These are phyloP conservation scores for Rafetus swinhoei DNA, from an alignment of 2,113 vertebrate genomes.

Conservation along the genomic window DNA sequence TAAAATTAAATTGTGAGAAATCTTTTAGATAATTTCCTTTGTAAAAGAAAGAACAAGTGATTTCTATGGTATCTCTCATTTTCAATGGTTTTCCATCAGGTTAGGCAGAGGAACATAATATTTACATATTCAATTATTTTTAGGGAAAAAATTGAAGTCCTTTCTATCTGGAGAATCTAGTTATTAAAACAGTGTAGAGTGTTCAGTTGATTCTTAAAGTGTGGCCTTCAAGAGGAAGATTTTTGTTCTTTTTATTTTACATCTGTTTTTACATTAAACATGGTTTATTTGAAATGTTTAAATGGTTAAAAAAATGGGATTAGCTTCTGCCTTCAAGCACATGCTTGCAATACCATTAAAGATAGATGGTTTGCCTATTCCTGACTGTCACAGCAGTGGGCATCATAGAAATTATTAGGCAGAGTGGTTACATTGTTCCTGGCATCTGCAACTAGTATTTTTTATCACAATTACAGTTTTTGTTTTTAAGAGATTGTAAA, in stretches of 20 bases:
- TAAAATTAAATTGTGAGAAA: neutral
- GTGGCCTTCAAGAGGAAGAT: neutral
- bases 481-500: neutral
- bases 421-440: neutral
- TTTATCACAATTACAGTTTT: neutral
- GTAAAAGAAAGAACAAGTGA: neutral
- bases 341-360: neutral
- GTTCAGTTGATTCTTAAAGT: neutral
- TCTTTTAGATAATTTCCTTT: neutral
- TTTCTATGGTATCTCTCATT: neutral
- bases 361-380: neutral
- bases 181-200: neutral
- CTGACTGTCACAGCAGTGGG: neutral
- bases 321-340: neutral
- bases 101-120: neutral
- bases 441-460: neutral
- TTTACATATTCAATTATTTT: neutral
- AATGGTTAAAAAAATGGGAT: neutral
- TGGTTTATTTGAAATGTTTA: neutral
- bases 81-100: neutral
- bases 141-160: neutral
- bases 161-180: neutral
- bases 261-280: neutral
- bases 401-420: neutral
- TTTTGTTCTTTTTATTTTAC: neutral